Base-by-base conservation (phyloP, 2,888 invertebrate species). In the Syrista parreyssii region DNA sequence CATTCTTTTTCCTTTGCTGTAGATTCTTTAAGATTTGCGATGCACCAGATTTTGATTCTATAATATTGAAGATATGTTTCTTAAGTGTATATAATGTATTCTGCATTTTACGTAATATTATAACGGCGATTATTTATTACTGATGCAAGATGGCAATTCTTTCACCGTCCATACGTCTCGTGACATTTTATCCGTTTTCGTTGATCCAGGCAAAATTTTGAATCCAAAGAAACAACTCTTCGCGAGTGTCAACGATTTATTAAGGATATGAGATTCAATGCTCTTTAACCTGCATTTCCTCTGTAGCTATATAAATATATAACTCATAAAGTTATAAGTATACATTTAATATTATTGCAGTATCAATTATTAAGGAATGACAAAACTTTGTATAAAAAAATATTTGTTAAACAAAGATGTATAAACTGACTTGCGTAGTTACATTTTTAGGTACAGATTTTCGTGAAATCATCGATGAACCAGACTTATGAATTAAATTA, bases 1-100 rank as follows among this genome's bases (percentile, higher is more conserved):
- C 73, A 30, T 55, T 78, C 69, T 81, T 83, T 71, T 78, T 82
- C 31, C 78, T 77, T 11, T 34, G 23, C 33, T 33, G 82, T 31
- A n/a, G 83, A 75, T 74, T 79, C 80, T 11, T 83, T 75, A 31
- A 84, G 9, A 23, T 9, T 55, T 23, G 23, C 23, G 55, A 23
- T 23, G 23, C 9, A 9, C 55, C 23, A 23, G 23, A 55, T 55
- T 55, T 55, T 55, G 55, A 23, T 55, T 55, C 55, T 55, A 55
- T 23, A 23, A 23, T 55, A 23, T 55, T 55, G 55, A 15, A 55
- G 9, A 40, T 1, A 23, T 40, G 15, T 9, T 40, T 40, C 4
- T 6, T 0, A 55, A 55, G 6, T 36, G 12, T 12, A 6, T 9
- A 0, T 55, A 55, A 23, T 9, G 2, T 23, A 23, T 55, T 23